phyloP scores from a whole-genome alignment of 2,888 invertebrate genomes.

The Drosophila neutralis region DNA sequence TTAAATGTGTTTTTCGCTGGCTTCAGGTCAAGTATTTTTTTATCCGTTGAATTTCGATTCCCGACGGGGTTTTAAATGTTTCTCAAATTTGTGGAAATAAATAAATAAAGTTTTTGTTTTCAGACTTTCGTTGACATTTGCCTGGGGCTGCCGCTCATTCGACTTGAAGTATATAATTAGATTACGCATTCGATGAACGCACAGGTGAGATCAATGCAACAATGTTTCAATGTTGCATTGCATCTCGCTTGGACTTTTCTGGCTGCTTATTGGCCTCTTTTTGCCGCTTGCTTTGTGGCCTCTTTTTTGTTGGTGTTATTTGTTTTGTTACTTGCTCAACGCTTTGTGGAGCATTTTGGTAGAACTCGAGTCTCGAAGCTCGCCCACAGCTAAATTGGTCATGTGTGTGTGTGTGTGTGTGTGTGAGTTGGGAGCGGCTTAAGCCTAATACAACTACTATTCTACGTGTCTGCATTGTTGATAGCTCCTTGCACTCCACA shows the following conservation, averaged over 20 bases:
- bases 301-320: neutral
- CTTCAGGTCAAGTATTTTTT: neutral
- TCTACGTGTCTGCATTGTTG: constrained; percentile 49
- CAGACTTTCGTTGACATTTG: neutral
- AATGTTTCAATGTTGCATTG: neutral
- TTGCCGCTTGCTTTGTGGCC: neutral
- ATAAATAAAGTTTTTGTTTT: neutral
- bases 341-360: constrained; percentile 27
- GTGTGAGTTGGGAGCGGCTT: constrained; percentile 12
- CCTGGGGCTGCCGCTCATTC: neutral
- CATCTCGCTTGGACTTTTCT: constrained; percentile 3
- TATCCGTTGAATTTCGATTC: neutral
- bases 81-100: neutral
- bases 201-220: constrained; percentile 13
- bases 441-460: constrained; percentile 58
- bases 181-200: constrained; percentile 1
- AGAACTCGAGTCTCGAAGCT: constrained; percentile 27
- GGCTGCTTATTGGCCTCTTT: constrained; percentile 7
- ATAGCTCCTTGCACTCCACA: neutral
- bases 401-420: constrained; percentile 12
- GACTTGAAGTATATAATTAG: neutral
- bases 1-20: neutral
- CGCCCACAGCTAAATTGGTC: constrained; percentile 33
- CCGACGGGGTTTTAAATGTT: neutral
- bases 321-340: neutral